Evolutionary conservation across 2,797 vertebrate genomes (phyloP).

Genomic region (Nannoperca obscura): DNA sequence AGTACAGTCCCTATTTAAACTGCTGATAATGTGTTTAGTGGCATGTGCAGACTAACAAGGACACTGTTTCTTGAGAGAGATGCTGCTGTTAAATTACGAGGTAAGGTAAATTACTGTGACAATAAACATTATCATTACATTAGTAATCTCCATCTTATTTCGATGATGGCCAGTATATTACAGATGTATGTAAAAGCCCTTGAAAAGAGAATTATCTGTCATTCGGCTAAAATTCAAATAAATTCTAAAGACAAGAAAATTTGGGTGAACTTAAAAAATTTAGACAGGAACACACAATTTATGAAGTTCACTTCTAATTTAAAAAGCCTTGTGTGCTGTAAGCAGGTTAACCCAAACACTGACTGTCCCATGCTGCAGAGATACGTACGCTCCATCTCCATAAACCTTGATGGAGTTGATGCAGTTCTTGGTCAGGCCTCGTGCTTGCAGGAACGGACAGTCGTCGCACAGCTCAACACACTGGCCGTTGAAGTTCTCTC

Average conservation of each 20-base stretch:
- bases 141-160: neutral
- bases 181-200: neutral
- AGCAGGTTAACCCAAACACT: neutral
- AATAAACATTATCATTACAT: neutral
- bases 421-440: conserved; percentile 88
- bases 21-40: neutral
- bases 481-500: conserved; percentile 86
- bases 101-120: neutral
- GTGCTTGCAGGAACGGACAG: conserved; percentile 89
- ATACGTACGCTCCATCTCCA: conserved; percentile 89
- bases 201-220: neutral
- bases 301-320: neutral
- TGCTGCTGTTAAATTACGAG: neutral
- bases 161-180: neutral
- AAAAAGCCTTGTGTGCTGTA: neutral
- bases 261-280: too few species aligned
- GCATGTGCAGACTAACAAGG: neutral
- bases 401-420: conserved; percentile 90
- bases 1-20: neutral
- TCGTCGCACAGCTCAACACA: conserved; percentile 89
- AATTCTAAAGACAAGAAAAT: neutral
- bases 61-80: neutral
- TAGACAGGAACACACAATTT: neutral
- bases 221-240: neutral
- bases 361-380: neutral